Percentiles rank a stretch among this genome's conserved stretches.
phyloP scores from a whole-genome alignment of 64 coral and sea anemone species.

The Exaiptasia diaphana region DNA sequence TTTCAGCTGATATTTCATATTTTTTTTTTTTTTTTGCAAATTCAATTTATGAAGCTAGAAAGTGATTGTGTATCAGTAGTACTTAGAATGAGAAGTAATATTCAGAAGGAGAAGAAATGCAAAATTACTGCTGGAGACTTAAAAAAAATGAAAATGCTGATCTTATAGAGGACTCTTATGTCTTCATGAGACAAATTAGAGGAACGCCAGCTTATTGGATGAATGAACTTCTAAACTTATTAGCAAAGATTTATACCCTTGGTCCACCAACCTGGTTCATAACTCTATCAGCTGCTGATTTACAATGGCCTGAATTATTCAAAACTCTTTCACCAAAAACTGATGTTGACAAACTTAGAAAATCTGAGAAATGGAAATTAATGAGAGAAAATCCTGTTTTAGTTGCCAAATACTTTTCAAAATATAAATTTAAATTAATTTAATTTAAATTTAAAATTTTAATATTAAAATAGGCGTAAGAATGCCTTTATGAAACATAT shows the following conservation, averaged over 20 bases:
- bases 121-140: not conserved
- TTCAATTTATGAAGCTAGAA: constrained; percentile 13
- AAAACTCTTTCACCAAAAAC: not conserved
- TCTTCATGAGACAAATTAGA: not conserved
- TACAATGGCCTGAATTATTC: not conserved
- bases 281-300: constrained; percentile 22
- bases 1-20: constrained; percentile 15
- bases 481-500: not conserved
- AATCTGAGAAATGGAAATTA: not conserved
- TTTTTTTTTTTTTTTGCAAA: constrained; percentile 20
- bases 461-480: not conserved
- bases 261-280: constrained; percentile 36
- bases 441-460: no score
- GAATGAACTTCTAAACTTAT: constrained; percentile 9
- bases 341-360: not conserved
- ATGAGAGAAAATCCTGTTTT: constrained; percentile 3
- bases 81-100: constrained; percentile 4
- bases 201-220: constrained; percentile 39
- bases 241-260: constrained; percentile 25
- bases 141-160: not conserved
- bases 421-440: no score
- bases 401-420: constrained; percentile 3
- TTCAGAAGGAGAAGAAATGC: not conserved
- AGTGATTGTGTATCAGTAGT: constrained; percentile 7
- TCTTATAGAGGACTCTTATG: not conserved